These are phyloP conservation scores for Simalia tracyae DNA, from an alignment of 2,797 vertebrate genomes.

Conservation along the genomic window DNA sequence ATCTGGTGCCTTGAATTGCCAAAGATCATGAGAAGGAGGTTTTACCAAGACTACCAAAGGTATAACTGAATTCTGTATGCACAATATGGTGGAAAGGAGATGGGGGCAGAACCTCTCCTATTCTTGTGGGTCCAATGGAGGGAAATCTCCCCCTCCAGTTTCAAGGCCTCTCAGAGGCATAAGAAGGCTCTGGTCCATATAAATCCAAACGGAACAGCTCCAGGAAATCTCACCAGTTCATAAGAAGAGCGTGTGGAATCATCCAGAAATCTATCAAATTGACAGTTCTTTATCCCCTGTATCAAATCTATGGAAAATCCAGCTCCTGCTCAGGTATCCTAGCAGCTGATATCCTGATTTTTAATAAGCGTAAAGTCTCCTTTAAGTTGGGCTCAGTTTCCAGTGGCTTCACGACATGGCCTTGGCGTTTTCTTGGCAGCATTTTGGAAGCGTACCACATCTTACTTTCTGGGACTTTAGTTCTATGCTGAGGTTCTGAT, in stretches of 20 bases:
- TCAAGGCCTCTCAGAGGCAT: no score
- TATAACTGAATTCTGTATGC: neutral
- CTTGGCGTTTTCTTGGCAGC: neutral
- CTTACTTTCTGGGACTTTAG: neutral
- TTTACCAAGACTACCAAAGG: neutral
- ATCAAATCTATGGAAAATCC: no score
- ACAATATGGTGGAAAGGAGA: neutral
- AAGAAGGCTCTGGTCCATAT: no score
- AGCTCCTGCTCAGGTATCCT: no score
- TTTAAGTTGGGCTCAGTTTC: neutral
- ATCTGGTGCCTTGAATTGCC: neutral
- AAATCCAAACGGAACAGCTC: no score
- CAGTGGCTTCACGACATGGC: neutral
- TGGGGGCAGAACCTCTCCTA: neutral
- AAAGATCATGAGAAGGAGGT: neutral
- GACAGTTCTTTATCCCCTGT: no score
- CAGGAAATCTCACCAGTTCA: no score
- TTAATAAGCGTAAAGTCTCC: neutral
- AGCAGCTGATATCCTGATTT: no score
- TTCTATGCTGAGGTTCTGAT: neutral
- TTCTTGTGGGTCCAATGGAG: no score
- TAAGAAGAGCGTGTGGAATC: no score
- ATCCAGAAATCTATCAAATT: no score
- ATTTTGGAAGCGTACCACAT: neutral
- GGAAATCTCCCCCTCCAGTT: no score